Evolutionary conservation across 1,140 invertebrate species (phyloP), one percentile per base, ranked within the genome.

Genomic region (Trachelipus rathkii): DNA sequence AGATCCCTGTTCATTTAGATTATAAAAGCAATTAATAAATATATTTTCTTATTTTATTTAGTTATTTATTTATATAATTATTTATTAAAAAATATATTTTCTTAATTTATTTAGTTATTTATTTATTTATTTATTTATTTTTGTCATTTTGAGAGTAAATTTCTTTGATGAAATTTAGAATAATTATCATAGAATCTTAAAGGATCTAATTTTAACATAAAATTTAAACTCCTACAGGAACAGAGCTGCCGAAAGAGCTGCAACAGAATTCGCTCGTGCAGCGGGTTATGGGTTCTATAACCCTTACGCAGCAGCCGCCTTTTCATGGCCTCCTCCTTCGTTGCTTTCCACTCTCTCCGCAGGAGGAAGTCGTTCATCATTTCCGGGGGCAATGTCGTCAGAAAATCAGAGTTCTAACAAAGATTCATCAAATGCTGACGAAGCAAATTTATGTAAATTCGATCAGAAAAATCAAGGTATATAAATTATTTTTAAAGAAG

Each of bases 241-340:
- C 84, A 87, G 95, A 15, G 95, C 95, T 0, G 94, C 95, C 0
- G 95, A 97, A 84, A 85, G 95, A n/a, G 95, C 95, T 0, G 94
- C 94, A 0, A 94, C 94, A 0, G 95, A 97, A 85, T 96, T 96
- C 83, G 94, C 94, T 0, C 85, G 95, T 3, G 94, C 94, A 0
- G 93, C 94, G 0, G 93, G 93, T 19, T 95, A 95, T 84, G 93
- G 93, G 0, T 85, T 95, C 0, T 95, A 95, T 84, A 83, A 85
- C 77, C 83, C 85, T 0, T 84, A 85, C 73, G 81, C 82, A 53
- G 75, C 77, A 21, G 76, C 81, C 0, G 74, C 78, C 21, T 84
- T 85, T 45, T 85, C 85, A 0, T 84, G 84, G 83, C 77, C 75
- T 67, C 83, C 82, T 11, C 79, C 83, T 44, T 77, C 80, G 73